phyloP scores from a whole-genome alignment of 2,113 vertebrate species.

The Aptenodytes forsteri region DNA sequence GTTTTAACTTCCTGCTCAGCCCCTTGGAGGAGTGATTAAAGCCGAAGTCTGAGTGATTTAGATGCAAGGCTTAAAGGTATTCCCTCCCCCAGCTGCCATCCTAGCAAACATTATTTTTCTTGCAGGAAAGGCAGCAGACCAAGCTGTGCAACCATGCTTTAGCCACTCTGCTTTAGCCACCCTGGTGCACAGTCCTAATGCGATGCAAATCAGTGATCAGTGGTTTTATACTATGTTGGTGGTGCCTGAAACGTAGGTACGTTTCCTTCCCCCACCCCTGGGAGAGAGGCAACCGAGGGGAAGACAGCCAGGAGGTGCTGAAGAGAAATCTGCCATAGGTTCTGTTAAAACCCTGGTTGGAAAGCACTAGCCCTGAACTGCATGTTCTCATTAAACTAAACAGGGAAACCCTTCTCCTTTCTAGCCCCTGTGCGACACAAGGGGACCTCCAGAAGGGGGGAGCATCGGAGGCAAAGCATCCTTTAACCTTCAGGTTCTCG shows the following conservation, averaged over 20 bases:
- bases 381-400: background rate
- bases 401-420: background rate
- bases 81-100: background rate
- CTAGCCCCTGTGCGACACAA: fast-evolving
- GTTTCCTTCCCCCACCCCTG: background rate
- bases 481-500: background rate
- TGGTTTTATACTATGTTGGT: background rate
- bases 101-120: background rate
- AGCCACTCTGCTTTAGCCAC: background rate
- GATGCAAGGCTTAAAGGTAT: background rate
- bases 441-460: background rate
- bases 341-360: background rate
- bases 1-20: background rate
- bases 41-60: background rate
- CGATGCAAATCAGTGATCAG: background rate
- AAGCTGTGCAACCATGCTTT: background rate
- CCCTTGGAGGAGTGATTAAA: background rate
- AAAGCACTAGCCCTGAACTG: background rate
- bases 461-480: background rate
- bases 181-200: background rate
- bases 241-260: fast-evolving
- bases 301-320: background rate
- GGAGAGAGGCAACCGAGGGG: background rate
- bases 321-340: background rate
- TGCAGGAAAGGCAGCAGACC: background rate